Evolutionary conservation across 2,888 invertebrate genomes (phyloP), one percentile per base, ranked within the genome.

Genomic region (Drosophila infuscata): DNA sequence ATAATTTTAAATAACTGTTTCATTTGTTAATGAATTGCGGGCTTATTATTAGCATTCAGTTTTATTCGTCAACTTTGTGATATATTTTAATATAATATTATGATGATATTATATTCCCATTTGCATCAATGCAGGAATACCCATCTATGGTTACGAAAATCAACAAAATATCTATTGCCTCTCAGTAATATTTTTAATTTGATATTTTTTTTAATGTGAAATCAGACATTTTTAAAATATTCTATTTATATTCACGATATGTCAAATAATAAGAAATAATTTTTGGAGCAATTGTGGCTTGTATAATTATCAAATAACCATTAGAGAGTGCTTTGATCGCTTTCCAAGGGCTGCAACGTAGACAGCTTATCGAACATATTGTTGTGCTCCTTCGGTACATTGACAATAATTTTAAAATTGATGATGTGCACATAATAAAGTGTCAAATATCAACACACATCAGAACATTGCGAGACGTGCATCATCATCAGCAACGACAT

Each of bases 361-460:
- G 30, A 56, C 33, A 32, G 36, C 57, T 64, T 61, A 59, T 60
- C 60, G 68, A 46, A 46, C 63, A 73, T 77, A 69, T 77, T 77
- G 73, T 62, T 72, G 63, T 52, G 67, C 67, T 61, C 60, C 41
- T 49, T 61, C 58, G 68, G 65, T 65, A 71, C 75, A 64, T 74
- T 82, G 78, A 76, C 72, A 78, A 84, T 83, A 83, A 83, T 88
- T 85, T 81, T 73, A 85, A 89, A 90, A 83, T 89, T 91, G 86
- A 91, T 91, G 90, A 91, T 90, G 91, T 91, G 90, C 83, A 89
- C 89, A 83, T 85, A 89, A 90, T 91, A 89, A 84, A 90, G 89
- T 90, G 91, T 89, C 90, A 91, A 88, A 91, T 80, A 83, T 83
- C 83, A 82, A 83, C 87, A 83, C 80, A 83, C 83, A 81, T 83